Evolutionary conservation across 2,797 vertebrate species (phyloP), one percentile per base, ranked within the genome.

Genomic region (Picus viridis): DNA sequence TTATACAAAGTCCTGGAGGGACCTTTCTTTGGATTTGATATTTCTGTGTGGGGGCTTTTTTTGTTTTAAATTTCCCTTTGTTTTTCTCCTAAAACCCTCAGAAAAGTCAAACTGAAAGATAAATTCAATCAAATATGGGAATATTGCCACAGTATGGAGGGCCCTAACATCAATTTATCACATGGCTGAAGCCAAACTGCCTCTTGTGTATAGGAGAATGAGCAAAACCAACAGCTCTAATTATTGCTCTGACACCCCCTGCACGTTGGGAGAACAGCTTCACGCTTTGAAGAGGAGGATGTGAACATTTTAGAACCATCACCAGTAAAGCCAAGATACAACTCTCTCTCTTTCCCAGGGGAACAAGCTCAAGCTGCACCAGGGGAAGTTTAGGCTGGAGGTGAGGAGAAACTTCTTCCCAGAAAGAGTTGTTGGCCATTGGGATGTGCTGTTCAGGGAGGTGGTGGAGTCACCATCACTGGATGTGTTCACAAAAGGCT

Each of bases 291-390:
- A 68, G 43, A 61, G 72, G 26, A 75, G 19, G 69, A 53, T 70
- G 71, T 32, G 80, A 85, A 22, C 16, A 30, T 45, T 90, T 72
- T 45, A 85, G 75, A 86, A 71, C 82, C 82, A 81, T 32, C 64
- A 41, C 22, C 43, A 65, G 36, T 14, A 64, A 83, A 89, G 51
- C 57, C 47, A 67, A 83, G 11, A 27, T 32, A 30, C 10, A 76
- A 64, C 24, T 54, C 26, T 39, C 57, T 49, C 41, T 34, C 5
- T 80, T 62, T 43, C 39, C 76, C 7, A 64, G 10, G 27, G 49
- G 64, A 53, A 76, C 68, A 76, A 2, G 12, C 39, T 39, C 39
- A 12, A 39, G 39, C 39, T 39, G 39, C 12, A 12, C 39, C 39
- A 12, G 39, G 39, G 39, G 39, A 39, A 39, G 39, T 39, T 39